phyloP scores from a whole-genome alignment of 1,140 invertebrate species.

The Himalopsyche phryganea region DNA sequence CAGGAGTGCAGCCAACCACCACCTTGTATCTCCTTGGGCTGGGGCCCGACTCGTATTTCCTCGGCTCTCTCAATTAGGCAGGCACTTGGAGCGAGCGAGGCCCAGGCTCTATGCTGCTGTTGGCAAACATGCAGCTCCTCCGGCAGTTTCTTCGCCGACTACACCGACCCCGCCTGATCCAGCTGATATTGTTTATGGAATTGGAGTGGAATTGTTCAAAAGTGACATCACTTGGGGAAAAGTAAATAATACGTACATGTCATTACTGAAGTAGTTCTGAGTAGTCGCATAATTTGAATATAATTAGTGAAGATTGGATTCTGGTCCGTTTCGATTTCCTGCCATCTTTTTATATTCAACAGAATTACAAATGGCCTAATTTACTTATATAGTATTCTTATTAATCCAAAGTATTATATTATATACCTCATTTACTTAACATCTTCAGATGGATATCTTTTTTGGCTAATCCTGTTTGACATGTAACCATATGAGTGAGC shows the following conservation, averaged over 20 bases:
- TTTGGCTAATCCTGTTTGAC: no score
- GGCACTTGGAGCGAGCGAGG: conserved; percentile 42
- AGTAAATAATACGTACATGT: conserved; percentile 34
- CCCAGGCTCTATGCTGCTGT: conserved; percentile 48
- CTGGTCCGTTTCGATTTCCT: no score
- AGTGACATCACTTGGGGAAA: conserved; percentile 53
- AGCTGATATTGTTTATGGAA: conserved; percentile 45
- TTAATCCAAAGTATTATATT: no score
- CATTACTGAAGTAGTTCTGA: no score
- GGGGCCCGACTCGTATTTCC: conserved; percentile 36
- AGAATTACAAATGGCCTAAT: no score
- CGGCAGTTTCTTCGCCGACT: conserved; percentile 43
- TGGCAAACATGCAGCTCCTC: conserved; percentile 44
- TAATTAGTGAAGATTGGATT: no score
- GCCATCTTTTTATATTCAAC: no score
- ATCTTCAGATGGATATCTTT: no score
- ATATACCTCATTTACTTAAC: no score
- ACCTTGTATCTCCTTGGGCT: conserved; percentile 41
- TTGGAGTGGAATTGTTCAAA: conserved; percentile 46
- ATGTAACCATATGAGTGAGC: no score
- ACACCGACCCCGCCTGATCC: conserved; percentile 42
- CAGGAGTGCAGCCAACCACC: conserved; percentile 37
- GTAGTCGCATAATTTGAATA: no score
- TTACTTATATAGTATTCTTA: no score
- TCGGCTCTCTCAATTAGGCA: conserved; percentile 24